Evolutionary conservation across 2,113 vertebrate species (phyloP).

Genomic region (Phylloscopus trochiloides): DNA sequence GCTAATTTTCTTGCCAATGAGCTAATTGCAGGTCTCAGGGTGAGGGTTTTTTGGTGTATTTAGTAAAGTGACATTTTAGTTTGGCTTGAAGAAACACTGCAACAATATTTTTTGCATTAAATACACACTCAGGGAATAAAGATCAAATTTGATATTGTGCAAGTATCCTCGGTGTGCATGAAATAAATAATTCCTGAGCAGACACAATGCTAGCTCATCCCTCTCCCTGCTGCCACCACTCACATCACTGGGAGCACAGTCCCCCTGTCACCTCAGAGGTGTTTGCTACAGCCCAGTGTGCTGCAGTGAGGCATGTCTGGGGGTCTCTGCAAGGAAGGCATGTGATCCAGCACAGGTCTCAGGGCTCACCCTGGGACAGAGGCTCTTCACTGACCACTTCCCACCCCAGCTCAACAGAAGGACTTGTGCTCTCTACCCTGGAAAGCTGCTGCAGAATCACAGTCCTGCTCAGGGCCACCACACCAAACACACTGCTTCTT

Average conservation of each 20-base stretch:
- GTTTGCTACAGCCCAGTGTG: background rate
- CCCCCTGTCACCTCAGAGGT: background rate
- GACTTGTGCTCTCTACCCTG: background rate
- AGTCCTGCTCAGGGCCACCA: background rate
- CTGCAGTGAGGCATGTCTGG: background rate
- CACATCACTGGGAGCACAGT: accelerated
- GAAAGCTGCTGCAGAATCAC: background rate
- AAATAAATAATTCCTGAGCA: background rate
- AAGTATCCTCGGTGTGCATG: background rate
- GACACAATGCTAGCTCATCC: background rate
- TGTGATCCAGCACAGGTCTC: background rate
- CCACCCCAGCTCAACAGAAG: background rate
- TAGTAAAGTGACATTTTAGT: constrained; percentile 3
- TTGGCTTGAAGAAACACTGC: constrained; percentile 26
- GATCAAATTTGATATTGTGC: background rate
- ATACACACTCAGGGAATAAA: background rate
- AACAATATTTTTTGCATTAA: background rate
- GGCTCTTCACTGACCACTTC: background rate
- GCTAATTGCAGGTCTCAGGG: background rate
- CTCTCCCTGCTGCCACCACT: background rate
- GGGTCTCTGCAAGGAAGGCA: background rate
- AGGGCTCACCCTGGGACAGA: background rate
- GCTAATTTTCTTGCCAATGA: constrained; percentile 9
- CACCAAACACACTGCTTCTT: background rate
- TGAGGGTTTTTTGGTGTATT: background rate